phyloP scores from a whole-genome alignment of 2,797 vertebrate genomes.

The Acropternis orthonyx region DNA sequence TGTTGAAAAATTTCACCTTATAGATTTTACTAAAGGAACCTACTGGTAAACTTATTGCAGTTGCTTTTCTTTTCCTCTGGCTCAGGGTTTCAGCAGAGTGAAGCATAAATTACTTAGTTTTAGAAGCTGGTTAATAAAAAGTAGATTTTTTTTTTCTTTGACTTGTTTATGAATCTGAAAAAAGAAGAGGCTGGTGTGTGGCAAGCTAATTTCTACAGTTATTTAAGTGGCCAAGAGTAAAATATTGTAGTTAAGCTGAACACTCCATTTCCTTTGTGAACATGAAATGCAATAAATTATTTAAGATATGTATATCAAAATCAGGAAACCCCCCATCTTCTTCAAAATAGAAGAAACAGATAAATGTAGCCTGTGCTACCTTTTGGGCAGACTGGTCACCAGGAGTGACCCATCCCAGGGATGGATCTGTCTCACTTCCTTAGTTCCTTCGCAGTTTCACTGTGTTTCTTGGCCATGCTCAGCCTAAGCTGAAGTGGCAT shows the following conservation, averaged over 20 bases:
- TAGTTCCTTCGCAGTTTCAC: background rate
- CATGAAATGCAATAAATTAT: background rate
- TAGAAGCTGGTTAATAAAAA: slow-evolving; percentile 77
- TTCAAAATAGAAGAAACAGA: background rate
- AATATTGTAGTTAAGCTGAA: slow-evolving; percentile 22
- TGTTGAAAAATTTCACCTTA: slow-evolving; percentile 72
- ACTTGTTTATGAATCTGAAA: slow-evolving; percentile 73
- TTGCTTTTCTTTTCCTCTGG: slow-evolving; percentile 62
- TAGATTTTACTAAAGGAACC: slow-evolving; percentile 73
- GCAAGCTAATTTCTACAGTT: slow-evolving; percentile 69
- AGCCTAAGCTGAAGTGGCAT: background rate
- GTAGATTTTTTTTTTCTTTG: slow-evolving; percentile 73
- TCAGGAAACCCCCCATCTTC: background rate
- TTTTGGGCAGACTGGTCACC: background rate
- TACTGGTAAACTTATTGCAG: slow-evolving; percentile 64
- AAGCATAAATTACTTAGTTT: slow-evolving; percentile 65
- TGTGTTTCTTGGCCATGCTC: background rate
- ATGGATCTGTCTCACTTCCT: fast-evolving
- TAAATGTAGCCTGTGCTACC: background rate
- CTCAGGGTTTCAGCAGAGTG: slow-evolving; percentile 47
- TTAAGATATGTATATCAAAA: background rate
- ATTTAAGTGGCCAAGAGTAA: slow-evolving; percentile 50
- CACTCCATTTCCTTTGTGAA: slow-evolving; percentile 9
- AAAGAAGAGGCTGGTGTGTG: slow-evolving; percentile 59
- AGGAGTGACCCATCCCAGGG: background rate